phyloP scores from a whole-genome alignment of 2,113 vertebrate species.

The Zootoca vivipara region DNA sequence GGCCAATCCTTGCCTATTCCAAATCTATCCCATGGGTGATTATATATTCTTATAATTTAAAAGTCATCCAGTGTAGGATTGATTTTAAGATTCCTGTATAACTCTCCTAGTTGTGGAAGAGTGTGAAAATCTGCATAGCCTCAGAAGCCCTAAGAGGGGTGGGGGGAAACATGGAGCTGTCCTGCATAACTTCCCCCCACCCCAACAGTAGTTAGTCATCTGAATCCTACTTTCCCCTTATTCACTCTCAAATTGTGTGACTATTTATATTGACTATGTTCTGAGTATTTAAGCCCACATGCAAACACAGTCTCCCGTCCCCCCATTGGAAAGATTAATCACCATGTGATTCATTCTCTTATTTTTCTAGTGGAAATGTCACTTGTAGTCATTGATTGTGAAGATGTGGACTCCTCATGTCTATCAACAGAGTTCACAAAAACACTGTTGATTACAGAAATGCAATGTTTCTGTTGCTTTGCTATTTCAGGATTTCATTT shows the following conservation, averaged over 20 bases:
- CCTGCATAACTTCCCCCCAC: background rate
- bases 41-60: no score
- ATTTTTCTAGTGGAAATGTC: background rate
- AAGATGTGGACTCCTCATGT: slow-evolving; percentile 9
- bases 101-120: background rate
- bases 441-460: background rate
- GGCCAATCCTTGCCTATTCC: no score
- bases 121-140: background rate
- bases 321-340: background rate
- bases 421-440: background rate
- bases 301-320: background rate
- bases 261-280: background rate
- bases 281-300: background rate
- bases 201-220: background rate
- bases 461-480: background rate
- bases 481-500: background rate
- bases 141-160: background rate
- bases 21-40: no score
- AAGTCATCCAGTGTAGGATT: no score
- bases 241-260: background rate
- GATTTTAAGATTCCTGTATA: no score
- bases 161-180: background rate
- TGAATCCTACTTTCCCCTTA: background rate
- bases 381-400: rapidly evolving
- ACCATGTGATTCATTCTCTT: background rate